Percentiles rank a stretch among this genome's conserved stretches.
Evolutionary conservation across 2,888 invertebrate genomes (phyloP).

Genomic region (Stegophylla sp.): DNA sequence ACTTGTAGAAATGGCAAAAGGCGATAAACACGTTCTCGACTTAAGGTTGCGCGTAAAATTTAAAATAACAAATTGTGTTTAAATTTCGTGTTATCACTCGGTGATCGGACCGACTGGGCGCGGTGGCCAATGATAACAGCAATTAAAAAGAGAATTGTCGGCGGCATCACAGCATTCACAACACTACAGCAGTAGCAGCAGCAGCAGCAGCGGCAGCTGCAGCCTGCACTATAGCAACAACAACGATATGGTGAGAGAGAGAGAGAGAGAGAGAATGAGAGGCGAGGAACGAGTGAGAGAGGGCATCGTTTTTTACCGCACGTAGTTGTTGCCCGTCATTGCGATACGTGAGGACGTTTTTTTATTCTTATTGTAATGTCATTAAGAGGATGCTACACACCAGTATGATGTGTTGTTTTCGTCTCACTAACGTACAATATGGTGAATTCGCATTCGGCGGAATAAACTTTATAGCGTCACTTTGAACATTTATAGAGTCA

Average conservation of each 20-base stretch:
- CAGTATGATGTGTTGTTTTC: too few relatives aligned
- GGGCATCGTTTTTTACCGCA: background rate
- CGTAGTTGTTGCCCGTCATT: background rate
- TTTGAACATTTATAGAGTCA: too few relatives aligned
- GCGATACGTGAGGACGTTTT: background rate
- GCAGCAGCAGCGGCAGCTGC: background rate
- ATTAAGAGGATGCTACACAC: too few relatives aligned
- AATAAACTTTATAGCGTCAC: too few relatives aligned
- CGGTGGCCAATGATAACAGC: slow-evolving; percentile 43
- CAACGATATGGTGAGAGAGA: background rate
- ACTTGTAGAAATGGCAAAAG: background rate
- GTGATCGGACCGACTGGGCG: slow-evolving; percentile 43
- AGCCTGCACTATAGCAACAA: slow-evolving; percentile 5
- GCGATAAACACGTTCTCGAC: background rate
- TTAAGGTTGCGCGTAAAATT: slow-evolving; percentile 20
- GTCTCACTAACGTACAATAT: too few relatives aligned
- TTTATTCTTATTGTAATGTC: too few relatives aligned
- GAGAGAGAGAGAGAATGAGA: background rate
- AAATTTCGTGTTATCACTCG: slow-evolving; percentile 49
- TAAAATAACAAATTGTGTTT: slow-evolving; percentile 34
- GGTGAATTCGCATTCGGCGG: too few relatives aligned
- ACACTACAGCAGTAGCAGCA: slow-evolving; percentile 5
- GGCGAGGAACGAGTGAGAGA: background rate
- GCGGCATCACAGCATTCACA: background rate
- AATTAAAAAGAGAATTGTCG: slow-evolving; percentile 43